These are phyloP conservation scores for Melopsittacus undulatus DNA, from an alignment of 2,797 vertebrate genomes.

Conservation along the genomic window DNA sequence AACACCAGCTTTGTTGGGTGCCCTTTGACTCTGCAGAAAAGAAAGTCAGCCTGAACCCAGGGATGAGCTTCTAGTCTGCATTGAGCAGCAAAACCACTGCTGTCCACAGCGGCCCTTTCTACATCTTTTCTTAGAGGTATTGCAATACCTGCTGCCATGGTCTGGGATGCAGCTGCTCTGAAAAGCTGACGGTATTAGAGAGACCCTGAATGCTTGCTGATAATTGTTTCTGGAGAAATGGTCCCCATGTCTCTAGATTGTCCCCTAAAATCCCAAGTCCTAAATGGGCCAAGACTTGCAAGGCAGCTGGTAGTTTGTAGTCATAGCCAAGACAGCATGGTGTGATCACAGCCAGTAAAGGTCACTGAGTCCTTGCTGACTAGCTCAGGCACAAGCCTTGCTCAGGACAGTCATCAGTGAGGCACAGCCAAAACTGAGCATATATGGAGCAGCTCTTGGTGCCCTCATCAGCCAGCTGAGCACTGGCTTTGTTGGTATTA, in stretches of 20 bases:
- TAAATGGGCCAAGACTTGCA: background rate
- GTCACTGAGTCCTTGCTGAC: background rate
- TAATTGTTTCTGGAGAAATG: background rate
- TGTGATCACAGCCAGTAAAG: background rate
- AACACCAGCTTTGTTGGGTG: background rate
- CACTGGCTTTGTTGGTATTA: background rate
- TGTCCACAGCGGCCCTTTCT: background rate
- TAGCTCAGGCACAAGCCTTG: background rate
- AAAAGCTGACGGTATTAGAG: background rate
- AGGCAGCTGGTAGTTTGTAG: background rate
- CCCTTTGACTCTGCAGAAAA: fast-evolving
- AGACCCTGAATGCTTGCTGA: background rate
- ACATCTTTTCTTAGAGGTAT: background rate
- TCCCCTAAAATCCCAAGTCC: background rate
- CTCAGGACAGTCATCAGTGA: background rate
- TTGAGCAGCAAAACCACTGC: background rate
- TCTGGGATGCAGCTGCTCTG: fast-evolving
- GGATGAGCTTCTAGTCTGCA: fast-evolving
- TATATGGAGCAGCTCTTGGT: background rate
- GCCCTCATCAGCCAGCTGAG: background rate
- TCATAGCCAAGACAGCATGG: fast-evolving
- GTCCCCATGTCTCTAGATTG: background rate
- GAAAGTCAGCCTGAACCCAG: background rate
- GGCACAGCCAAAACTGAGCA: background rate
- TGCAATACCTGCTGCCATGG: background rate